These are phyloP conservation scores for Forbesichthys papilliferus DNA, from an alignment of 2,113 vertebrate species.

Conservation along the genomic window DNA sequence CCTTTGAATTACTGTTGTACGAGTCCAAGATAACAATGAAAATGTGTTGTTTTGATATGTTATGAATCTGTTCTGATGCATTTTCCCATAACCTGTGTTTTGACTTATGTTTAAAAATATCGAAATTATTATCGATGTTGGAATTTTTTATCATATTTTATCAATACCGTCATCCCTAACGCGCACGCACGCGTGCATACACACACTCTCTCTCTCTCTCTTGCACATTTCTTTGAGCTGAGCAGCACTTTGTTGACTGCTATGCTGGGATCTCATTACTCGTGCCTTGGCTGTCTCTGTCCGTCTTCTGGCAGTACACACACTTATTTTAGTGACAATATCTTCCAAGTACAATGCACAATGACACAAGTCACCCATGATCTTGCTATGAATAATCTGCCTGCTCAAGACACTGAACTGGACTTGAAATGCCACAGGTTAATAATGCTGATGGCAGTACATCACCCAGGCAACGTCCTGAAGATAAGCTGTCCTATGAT, in stretches of 20 bases:
- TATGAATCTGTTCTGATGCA: too few relatives aligned
- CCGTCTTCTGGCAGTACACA: slow-evolving; percentile 21
- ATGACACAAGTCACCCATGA: slow-evolving; percentile 11
- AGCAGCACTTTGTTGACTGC: slow-evolving; percentile 25
- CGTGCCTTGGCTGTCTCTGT: slow-evolving; percentile 5
- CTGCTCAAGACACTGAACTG: slow-evolving; percentile 21
- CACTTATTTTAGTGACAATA: slow-evolving; percentile 34
- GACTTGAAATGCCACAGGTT: slow-evolving; percentile 38
- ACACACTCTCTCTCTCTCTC: slow-evolving; percentile 8
- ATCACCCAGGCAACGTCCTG: slow-evolving; percentile 6
- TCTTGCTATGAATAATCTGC: slow-evolving; percentile 22
- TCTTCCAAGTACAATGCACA: slow-evolving; percentile 29
- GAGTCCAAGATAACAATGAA: too few relatives aligned
- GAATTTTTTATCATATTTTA: too few relatives aligned
- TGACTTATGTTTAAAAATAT: too few relatives aligned
- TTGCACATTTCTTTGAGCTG: slow-evolving; percentile 16
- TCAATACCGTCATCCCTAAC: too few relatives aligned
- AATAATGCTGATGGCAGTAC: slow-evolving; percentile 32
- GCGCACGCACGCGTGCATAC: background rate
- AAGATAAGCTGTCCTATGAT: background rate
- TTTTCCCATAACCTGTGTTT: too few relatives aligned
- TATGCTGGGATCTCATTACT: slow-evolving; percentile 34
- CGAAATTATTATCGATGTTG: too few relatives aligned
- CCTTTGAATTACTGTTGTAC: too few relatives aligned
- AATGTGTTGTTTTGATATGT: too few relatives aligned